Evolutionary conservation across 1,140 invertebrate species (phyloP).

Genomic region (Lerema accius): DNA sequence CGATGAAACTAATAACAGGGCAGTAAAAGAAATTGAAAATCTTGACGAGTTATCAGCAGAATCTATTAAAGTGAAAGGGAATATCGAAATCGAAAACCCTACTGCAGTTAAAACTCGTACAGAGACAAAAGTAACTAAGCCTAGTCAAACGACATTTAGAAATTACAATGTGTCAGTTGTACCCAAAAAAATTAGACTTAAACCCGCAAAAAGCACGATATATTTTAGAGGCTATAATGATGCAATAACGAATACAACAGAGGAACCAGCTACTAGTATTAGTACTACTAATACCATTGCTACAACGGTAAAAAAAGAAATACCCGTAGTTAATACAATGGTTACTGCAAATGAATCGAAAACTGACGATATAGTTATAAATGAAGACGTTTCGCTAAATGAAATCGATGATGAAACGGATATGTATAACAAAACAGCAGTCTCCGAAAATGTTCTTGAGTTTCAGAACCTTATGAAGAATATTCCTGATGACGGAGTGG

Average conservation of each 20-base stretch:
- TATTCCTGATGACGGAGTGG: slow-evolving; percentile 15
- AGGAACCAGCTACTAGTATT: too few species aligned
- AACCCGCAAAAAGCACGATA: background rate
- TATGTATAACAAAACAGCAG: slow-evolving; percentile 1
- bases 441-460: too few species aligned
- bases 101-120: background rate
- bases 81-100: slow-evolving; percentile 9
- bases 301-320: background rate
- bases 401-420: slow-evolving; percentile 7
- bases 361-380: background rate
- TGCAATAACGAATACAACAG: slow-evolving; percentile 4
- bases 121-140: background rate
- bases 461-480: slow-evolving; percentile 33
- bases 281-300: too few species aligned
- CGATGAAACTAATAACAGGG: background rate
- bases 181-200: background rate
- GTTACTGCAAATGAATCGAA: background rate
- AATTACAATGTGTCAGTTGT: background rate
- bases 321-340: too few species aligned
- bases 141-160: background rate
- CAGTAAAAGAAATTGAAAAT: too few species aligned
- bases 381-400: slow-evolving; percentile 5
- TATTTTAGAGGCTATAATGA: slow-evolving; percentile 1
- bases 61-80: slow-evolving; percentile 5
- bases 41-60: too few species aligned